Conservation (phyloP, 35 echinoderm and acorn worm species). For the Anneissia japonica region DNA sequence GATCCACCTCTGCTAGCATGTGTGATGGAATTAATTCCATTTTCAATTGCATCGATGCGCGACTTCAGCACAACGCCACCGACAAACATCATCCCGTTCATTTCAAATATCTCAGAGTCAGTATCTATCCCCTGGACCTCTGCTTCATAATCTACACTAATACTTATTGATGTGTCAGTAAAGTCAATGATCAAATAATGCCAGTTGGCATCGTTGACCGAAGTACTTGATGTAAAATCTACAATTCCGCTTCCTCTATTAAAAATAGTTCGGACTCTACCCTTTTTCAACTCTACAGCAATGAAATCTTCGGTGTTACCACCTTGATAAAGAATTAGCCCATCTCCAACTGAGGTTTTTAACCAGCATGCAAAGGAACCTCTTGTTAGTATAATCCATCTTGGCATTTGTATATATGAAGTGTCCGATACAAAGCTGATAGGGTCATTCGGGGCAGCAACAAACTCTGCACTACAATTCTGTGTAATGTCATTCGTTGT, state of each 20-base stretch:
- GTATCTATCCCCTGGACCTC: constrained; percentile 39
- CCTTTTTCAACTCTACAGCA: constrained; percentile 64
- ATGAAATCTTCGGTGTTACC: constrained; percentile 46
- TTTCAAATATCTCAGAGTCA: constrained; percentile 28
- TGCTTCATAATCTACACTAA: constrained; percentile 74
- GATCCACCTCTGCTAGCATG: constrained; percentile 73
- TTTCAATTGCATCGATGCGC: constrained; percentile 44
- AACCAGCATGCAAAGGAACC: constrained; percentile 89
- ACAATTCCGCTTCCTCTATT: constrained; percentile 31
- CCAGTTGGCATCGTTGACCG: constrained; percentile 61
- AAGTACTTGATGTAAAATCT: constrained; percentile 50
- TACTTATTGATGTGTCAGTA: constrained; percentile 30
- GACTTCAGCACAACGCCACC: constrained; percentile 84
- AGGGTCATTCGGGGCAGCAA: constrained; percentile 69
- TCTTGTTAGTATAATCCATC: constrained; percentile 60
- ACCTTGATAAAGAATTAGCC: constrained; percentile 73
- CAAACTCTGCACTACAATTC: constrained; percentile 87
- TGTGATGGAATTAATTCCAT: constrained; percentile 56
- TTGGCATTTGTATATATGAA: constrained; percentile 69
- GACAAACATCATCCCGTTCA: constrained; percentile 57
- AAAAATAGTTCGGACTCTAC: constrained; percentile 63
- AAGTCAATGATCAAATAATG: constrained; percentile 72
- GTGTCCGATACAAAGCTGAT: constrained; percentile 88
- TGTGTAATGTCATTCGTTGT: constrained; percentile 54
- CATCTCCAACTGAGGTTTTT: constrained; percentile 54